A percentile compares a stretch with the other conserved stretches of the same genome.
phyloP scores from a whole-genome alignment of 2,888 invertebrate genomes.

The Gandaritis pyraliata region DNA sequence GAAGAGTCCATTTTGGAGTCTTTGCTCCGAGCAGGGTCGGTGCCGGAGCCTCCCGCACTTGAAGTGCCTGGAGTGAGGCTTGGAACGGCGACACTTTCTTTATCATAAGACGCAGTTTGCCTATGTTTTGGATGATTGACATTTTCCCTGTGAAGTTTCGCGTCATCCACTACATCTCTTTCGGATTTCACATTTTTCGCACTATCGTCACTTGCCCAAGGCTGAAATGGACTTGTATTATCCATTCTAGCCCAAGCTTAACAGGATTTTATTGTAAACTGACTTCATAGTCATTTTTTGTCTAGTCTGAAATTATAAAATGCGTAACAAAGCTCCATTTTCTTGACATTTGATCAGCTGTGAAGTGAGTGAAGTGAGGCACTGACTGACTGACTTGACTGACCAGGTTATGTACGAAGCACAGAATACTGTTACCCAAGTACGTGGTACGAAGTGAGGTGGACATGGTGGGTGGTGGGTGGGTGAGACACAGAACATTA shows the following conservation, averaged over 20 bases:
- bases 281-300: slow-evolving; percentile 75
- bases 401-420: too few relatives aligned
- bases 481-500: too few relatives aligned
- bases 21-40: slow-evolving; percentile 57
- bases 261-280: slow-evolving; percentile 60
- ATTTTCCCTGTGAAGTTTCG: slow-evolving; percentile 84
- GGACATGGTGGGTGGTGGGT: too few relatives aligned
- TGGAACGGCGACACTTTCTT: slow-evolving; percentile 76
- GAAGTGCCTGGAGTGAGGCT: slow-evolving; percentile 74
- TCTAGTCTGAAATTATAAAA: slow-evolving; percentile 68
- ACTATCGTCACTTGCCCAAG: slow-evolving; percentile 79
- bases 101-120: slow-evolving; percentile 84
- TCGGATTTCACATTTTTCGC: slow-evolving; percentile 79
- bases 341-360: slow-evolving; percentile 85
- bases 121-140: slow-evolving; percentile 85
- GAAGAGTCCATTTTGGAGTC: slow-evolving; percentile 77
- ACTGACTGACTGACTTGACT: too few relatives aligned
- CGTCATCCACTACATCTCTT: slow-evolving; percentile 81
- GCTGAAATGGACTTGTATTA: slow-evolving; percentile 80
- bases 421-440: too few relatives aligned
- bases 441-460: too few relatives aligned
- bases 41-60: slow-evolving; percentile 59
- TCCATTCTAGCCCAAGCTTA: slow-evolving; percentile 77
- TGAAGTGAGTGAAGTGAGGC: too few relatives aligned
- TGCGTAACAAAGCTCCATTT: slow-evolving; percentile 85